phyloP scores from a whole-genome alignment of 2,888 invertebrate species.

The Notodonta dromedarius region DNA sequence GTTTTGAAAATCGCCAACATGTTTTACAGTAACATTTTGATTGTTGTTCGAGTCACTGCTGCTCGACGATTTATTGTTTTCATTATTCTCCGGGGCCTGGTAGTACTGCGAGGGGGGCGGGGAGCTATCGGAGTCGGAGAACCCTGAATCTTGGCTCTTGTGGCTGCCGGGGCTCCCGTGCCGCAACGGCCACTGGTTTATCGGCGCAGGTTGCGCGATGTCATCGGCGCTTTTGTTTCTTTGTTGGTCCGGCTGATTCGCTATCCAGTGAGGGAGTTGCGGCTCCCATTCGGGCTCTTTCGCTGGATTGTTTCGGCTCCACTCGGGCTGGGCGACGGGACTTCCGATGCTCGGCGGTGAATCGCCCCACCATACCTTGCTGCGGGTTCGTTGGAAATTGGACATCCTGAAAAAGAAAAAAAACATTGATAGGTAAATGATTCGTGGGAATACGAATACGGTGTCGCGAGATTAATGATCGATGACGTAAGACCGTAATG shows the following conservation, averaged over 20 bases:
- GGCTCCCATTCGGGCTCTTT: conserved; percentile 78
- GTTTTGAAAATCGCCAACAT: conserved; percentile 72
- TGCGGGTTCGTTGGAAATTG: conserved; percentile 87
- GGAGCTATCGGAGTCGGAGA: conserved; percentile 90
- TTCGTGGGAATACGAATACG: conserved; percentile 68
- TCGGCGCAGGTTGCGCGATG: conserved; percentile 62
- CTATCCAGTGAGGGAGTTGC: conserved; percentile 81
- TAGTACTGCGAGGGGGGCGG: conserved; percentile 79
- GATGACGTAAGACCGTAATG: conserved; percentile 78
- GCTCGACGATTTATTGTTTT: conserved; percentile 69
- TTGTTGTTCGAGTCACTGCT: conserved; percentile 79
- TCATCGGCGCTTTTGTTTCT: conserved; percentile 70
- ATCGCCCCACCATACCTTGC: conserved; percentile 88
- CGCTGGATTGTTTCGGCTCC: conserved; percentile 60
- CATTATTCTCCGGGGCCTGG: conserved; percentile 59
- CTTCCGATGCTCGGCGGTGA: conserved; percentile 73
- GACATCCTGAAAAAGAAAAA: conserved; percentile 84
- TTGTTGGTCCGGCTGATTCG: conserved; percentile 72
- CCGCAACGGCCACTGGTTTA: conserved; percentile 76
- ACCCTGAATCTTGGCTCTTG: conserved; percentile 91
- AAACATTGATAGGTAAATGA: conserved; percentile 50
- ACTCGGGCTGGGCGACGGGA: conserved; percentile 67
- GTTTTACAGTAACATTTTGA: conserved; percentile 76
- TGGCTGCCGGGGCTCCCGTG: conserved; percentile 86
- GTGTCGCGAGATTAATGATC: conserved; percentile 69